Percentiles rank a stretch among this genome's conserved stretches.
These are phyloP conservation scores for Dermochelys coriacea DNA, from an alignment of 2,797 vertebrate genomes.

Conservation along the genomic window DNA sequence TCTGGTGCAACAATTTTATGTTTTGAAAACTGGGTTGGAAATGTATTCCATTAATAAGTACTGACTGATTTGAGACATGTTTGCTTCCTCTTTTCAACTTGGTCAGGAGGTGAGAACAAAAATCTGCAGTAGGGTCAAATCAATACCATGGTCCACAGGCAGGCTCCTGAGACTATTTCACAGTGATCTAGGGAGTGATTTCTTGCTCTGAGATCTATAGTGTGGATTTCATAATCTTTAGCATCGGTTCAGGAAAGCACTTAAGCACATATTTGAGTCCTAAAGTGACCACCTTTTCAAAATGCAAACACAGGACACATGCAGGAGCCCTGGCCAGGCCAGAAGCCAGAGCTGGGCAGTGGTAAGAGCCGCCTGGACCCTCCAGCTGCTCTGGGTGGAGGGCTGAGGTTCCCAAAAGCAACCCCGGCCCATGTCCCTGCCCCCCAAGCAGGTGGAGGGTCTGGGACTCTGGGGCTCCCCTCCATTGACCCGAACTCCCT, in stretches of 20 bases:
- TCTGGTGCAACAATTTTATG: constrained; percentile 53
- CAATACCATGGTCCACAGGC: rapidly evolving
- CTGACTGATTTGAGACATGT: neutral
- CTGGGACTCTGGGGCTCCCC: no score
- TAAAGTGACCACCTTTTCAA: no score
- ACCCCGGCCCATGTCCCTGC: no score
- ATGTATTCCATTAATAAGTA: constrained; percentile 6
- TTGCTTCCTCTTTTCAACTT: no score
- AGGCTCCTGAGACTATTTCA: neutral
- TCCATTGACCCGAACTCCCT: no score
- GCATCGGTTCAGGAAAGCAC: neutral
- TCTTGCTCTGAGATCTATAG: neutral
- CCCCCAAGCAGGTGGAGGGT: no score
- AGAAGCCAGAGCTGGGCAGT: no score
- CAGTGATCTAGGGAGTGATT: neutral
- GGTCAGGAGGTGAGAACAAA: neutral
- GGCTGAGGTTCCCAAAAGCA: no score
- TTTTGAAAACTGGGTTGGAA: constrained; percentile 40
- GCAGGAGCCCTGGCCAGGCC: no score
- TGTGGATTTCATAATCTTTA: neutral
- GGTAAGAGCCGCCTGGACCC: no score
- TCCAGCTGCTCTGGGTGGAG: no score
- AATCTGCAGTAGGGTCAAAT: constrained; percentile 21
- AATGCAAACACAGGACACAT: no score
- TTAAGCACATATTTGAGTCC: neutral